Percentiles rank a stretch among this genome's conserved stretches.
Conservation (phyloP, 2,888 invertebrate genomes). For the Gonocerus acuteangulatus region DNA sequence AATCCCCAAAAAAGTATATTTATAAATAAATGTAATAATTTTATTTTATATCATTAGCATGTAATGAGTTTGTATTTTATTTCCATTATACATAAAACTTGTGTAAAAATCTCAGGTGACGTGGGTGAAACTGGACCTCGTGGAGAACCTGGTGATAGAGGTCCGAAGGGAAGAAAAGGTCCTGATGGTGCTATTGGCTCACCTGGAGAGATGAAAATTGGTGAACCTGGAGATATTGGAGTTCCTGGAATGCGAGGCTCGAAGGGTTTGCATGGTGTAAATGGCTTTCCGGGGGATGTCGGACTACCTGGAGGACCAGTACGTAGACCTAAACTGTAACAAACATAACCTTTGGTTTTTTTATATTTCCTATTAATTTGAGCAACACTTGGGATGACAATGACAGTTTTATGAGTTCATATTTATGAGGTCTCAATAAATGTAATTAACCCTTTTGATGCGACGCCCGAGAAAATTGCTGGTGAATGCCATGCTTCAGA, state of each 20-base stretch:
- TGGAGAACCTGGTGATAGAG: conserved; percentile 44
- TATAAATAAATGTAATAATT: too few relatives aligned
- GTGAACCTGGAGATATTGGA: conserved; percentile 40
- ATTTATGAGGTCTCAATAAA: background rate
- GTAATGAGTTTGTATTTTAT: too few relatives aligned
- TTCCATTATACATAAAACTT: too few relatives aligned
- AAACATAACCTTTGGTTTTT: too few relatives aligned
- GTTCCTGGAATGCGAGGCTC: conserved; percentile 37
- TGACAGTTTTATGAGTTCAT: too few relatives aligned
- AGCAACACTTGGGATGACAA: too few relatives aligned
- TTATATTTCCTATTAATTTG: too few relatives aligned
- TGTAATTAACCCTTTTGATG: background rate
- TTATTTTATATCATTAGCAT: too few relatives aligned
- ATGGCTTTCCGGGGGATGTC: conserved; percentile 36
- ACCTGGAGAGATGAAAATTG: conserved; percentile 53
- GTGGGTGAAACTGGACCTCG: conserved; percentile 44
- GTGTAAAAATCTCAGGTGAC: too few relatives aligned
- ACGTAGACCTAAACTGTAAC: conserved; percentile 38
- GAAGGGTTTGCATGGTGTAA: conserved; percentile 42
- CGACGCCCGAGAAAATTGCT: background rate
- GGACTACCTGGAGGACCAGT: conserved; percentile 44
- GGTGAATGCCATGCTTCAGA: too few relatives aligned
- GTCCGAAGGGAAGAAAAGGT: conserved; percentile 48
- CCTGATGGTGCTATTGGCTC: conserved; percentile 37
- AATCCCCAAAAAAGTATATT: too few relatives aligned